Conservation (phyloP, 2,888 invertebrate genomes). For the Phymatocera aterrima region DNA sequence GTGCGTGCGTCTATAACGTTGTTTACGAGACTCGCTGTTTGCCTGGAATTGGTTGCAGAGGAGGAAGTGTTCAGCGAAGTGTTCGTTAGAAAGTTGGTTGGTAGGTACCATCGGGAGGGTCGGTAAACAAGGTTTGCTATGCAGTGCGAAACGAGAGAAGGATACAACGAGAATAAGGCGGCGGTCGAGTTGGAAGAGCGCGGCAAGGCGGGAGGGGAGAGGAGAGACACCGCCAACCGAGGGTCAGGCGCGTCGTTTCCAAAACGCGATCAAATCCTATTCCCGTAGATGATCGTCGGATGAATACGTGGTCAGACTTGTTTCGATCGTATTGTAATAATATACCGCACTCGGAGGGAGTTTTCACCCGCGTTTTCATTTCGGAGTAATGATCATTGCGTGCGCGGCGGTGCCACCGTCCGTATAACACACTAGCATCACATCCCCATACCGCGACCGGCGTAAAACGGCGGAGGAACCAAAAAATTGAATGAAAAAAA, state of each 20-base stretch:
- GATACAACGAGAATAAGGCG: no score
- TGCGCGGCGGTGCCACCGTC: neutral
- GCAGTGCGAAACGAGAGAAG: neutral
- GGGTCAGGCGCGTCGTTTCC: slow-evolving; percentile 10
- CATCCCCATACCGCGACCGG: no score
- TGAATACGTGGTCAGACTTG: no score
- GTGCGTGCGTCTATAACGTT: neutral
- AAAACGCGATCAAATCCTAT: neutral
- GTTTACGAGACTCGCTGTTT: slow-evolving; percentile 15
- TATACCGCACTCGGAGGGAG: neutral
- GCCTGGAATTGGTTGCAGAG: slow-evolving; percentile 2
- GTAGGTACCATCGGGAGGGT: slow-evolving; percentile 4
- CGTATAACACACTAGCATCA: no score
- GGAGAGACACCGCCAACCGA: neutral
- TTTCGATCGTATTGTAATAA: no score
- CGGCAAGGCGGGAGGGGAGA: neutral
- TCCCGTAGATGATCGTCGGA: neutral
- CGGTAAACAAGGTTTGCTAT: slow-evolving; percentile 15
- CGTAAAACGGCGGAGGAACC: neutral
- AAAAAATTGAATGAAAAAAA: neutral
- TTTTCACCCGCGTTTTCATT: slow-evolving; percentile 12
- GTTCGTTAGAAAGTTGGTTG: slow-evolving; percentile 36
- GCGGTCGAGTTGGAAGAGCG: neutral
- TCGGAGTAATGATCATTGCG: neutral
- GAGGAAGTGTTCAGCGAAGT: slow-evolving; percentile 23